Conservation (phyloP, 2,888 invertebrate genomes). For the Dione juno region DNA sequence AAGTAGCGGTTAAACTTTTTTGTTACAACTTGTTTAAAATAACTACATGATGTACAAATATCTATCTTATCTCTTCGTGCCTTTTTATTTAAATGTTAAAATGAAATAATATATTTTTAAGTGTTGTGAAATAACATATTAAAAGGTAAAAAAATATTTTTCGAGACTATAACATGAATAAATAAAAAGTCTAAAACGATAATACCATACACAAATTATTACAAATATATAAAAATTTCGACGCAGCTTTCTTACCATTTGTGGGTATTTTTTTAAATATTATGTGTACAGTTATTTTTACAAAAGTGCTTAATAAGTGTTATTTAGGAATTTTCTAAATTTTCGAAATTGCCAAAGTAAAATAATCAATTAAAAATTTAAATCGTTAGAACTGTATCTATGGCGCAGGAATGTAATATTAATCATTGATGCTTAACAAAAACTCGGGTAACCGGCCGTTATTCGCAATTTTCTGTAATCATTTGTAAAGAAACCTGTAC, state of each 20-base stretch:
- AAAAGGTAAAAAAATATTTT: no score
- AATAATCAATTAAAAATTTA: neutral
- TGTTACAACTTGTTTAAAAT: neutral
- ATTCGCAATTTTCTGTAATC: constrained; percentile 74
- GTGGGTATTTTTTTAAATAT: neutral
- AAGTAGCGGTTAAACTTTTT: neutral
- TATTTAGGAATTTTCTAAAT: neutral
- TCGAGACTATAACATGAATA: no score
- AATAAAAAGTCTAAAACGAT: no score
- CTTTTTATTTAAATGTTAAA: no score
- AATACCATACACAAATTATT: no score
- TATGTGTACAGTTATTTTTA: neutral
- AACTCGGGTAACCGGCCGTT: constrained; percentile 64
- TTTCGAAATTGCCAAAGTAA: constrained; percentile 5
- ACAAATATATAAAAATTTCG: no score
- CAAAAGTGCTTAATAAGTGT: neutral
- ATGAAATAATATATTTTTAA: no score
- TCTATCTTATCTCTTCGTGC: neutral
- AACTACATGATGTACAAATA: neutral
- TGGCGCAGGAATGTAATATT: constrained; percentile 50
- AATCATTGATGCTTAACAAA: constrained; percentile 59
- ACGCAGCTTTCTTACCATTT: no score
- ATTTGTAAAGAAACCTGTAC: constrained; percentile 71
- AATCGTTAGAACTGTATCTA: constrained; percentile 3
- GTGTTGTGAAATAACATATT: no score